Base-by-base conservation (phyloP, 2,888 invertebrate species). In the Pherbina coryleti region DNA sequence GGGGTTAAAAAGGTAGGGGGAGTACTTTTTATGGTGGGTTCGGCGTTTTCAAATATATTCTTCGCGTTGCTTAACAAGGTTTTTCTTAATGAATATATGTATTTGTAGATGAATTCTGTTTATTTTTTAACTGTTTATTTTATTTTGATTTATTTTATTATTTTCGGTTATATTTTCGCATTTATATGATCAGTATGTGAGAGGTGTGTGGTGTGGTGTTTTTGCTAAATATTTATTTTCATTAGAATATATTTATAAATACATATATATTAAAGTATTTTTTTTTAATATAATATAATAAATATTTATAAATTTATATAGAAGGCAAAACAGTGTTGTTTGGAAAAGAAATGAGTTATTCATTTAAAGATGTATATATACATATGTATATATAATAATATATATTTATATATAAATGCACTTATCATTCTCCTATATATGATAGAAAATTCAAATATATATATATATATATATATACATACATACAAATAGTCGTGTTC, bases 181-280 rank as follows among this genome's bases (percentile, higher is more conserved):
- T 81, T 81, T 76, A 44, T 11, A 81, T 79, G 82, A 82, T 82
- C 80, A 31, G 77, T 79, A 82, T 82, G 82, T 81, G 82, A 78
- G 64, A 80, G 71, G 78, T 80, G 76, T 82, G 78, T 78, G 77
- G 71, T 70, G 80, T 79, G 76, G 76, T 77, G 71, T 72, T 71
- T 44, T 37, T 28, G 8, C 60, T 73, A 66, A 28, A 64, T 28
- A 64, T 17, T n/a, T 17, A 28, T 14, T 64, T 31, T 28, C n/a
- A 64, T n/a, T 64, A 8, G 11, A 14, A 19, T 55, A 22, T 55
- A 55, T 22, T 44, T 44, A 44, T 44, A 44, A 44, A 44, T 44
- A 44, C 44, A 7, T 44, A 44, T 44, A 44, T 44, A 64, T 64
- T 64, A 31, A 34, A n/a, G 77, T 74, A 55, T 71, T 64, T 71